phyloP scores from a whole-genome alignment of 1,140 invertebrate species.

The Neodiprion lecontei region DNA sequence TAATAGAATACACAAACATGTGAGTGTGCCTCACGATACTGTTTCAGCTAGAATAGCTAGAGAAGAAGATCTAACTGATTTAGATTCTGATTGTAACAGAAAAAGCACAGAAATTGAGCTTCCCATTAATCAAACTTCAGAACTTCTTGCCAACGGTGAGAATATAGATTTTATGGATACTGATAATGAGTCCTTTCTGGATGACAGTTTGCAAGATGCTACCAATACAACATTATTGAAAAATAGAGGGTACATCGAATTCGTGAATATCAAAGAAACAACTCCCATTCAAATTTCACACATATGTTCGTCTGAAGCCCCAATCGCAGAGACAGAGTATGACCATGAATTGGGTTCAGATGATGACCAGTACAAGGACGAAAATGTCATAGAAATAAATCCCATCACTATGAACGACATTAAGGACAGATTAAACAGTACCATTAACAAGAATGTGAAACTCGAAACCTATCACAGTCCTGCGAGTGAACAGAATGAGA shows the following conservation, averaged over 20 bases:
- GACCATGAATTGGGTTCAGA: constrained; percentile 52
- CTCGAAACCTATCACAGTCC: not conserved
- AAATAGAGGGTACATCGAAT: constrained; percentile 74
- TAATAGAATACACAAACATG: constrained; percentile 54
- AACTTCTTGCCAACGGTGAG: constrained; percentile 55
- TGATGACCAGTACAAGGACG: constrained; percentile 42
- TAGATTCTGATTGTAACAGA: constrained; percentile 48
- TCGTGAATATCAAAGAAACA: constrained; percentile 63
- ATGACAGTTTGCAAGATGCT: constrained; percentile 64
- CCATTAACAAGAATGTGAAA: constrained; percentile 24
- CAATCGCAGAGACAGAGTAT: constrained; percentile 51
- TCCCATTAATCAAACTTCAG: constrained; percentile 52
- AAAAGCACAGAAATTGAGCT: constrained; percentile 46
- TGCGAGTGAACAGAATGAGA: constrained; percentile 1
- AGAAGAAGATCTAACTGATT: constrained; percentile 49
- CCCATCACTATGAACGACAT: constrained; percentile 55
- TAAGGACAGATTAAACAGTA: constrained; percentile 36
- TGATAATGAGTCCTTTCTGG: constrained; percentile 67
- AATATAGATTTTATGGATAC: constrained; percentile 81
- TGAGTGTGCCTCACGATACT: constrained; percentile 40
- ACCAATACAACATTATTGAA: constrained; percentile 61
- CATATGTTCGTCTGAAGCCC: constrained; percentile 37
- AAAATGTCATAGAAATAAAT: constrained; percentile 53
- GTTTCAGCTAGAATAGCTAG: constrained; percentile 48
- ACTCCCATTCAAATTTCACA: constrained; percentile 8